Evolutionary conservation across 2,888 invertebrate genomes (phyloP), one percentile per base, ranked within the genome.

Genomic region (Drepana falcataria): DNA sequence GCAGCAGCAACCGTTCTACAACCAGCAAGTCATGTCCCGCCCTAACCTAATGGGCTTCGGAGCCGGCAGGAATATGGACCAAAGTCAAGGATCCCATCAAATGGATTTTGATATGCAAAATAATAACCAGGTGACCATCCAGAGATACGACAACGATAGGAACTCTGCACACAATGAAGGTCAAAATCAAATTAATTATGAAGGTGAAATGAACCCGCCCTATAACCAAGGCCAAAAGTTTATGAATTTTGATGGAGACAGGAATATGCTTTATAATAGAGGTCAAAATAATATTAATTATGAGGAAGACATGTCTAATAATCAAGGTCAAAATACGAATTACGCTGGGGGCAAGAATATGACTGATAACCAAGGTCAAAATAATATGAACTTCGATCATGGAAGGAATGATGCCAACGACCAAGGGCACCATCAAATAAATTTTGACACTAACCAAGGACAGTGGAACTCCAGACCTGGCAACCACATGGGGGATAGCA

Each of bases 391-490:
- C 2, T 44, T 9, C 9, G 44, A 44, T 9, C 3, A 9, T 9
- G 9, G 9, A 1, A 44, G 44, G 9, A 44, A 9, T 44, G 9
- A 9, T 7, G 6, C 44, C 6, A 44, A 44, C 44, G 5, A 37
- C 5, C 44, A 44, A 44, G 44, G 44, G 6, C 44, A 44, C 6
- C 6, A 44, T 44, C 44, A 44, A 9, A 44, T 9, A 9, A 2
- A 44, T 44, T 44, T 44, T 44, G 44, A 44, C 44, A 53, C 52
- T 35, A 49, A 53, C 37, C 60, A 63, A 40, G 54, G 56, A 44
- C 48, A 35, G 48, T 68, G 68, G 67, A 58, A 65, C 57, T 56
- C 60, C 35, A 64, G 58, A 51, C 59, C 65, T 5, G 55, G 48
- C 21, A 62, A 56, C 51, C 59, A 55, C 40, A 57, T 55, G 54